phyloP scores from a whole-genome alignment of 2,113 vertebrate species.

The Ascaphus truei region DNA sequence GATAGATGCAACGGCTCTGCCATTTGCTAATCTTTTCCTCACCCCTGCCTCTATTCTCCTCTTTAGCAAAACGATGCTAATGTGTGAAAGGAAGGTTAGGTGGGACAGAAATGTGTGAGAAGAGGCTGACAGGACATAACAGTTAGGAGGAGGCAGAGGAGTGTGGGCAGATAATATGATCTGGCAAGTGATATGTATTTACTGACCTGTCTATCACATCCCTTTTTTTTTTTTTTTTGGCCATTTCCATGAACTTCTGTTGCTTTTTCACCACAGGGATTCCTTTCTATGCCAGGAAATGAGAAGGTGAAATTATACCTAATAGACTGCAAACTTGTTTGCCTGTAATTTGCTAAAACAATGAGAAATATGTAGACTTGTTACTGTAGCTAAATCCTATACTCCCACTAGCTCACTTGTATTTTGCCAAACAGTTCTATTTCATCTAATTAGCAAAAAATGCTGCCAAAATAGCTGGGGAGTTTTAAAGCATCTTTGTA shows the following conservation, averaged over 20 bases:
- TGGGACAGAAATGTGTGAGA: too few relatives aligned
- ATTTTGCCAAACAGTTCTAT: conserved; percentile 21
- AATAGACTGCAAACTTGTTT: neutral
- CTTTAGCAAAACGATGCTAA: too few relatives aligned
- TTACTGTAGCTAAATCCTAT: conserved; percentile 6
- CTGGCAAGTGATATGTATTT: too few relatives aligned
- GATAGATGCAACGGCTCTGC: too few relatives aligned
- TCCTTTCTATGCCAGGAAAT: neutral
- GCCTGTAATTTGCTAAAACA: conserved; percentile 15
- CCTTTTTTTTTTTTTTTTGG: neutral
- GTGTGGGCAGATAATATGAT: too few relatives aligned
- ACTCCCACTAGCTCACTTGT: conserved; percentile 11
- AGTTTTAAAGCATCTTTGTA: conserved; percentile 4
- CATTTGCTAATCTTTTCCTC: too few relatives aligned
- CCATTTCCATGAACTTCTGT: neutral
- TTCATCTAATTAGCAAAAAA: conserved; percentile 29
- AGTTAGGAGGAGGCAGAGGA: too few relatives aligned
- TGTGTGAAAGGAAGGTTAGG: too few relatives aligned
- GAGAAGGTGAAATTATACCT: neutral
- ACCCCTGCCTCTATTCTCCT: too few relatives aligned
- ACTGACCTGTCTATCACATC: neutral
- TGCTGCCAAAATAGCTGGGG: conserved; percentile 6
- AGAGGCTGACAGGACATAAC: too few relatives aligned
- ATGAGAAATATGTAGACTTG: conserved; percentile 15
- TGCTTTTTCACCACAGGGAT: neutral